Conservation (phyloP, 1,140 invertebrate species). For the Psilanteris sp. region DNA sequence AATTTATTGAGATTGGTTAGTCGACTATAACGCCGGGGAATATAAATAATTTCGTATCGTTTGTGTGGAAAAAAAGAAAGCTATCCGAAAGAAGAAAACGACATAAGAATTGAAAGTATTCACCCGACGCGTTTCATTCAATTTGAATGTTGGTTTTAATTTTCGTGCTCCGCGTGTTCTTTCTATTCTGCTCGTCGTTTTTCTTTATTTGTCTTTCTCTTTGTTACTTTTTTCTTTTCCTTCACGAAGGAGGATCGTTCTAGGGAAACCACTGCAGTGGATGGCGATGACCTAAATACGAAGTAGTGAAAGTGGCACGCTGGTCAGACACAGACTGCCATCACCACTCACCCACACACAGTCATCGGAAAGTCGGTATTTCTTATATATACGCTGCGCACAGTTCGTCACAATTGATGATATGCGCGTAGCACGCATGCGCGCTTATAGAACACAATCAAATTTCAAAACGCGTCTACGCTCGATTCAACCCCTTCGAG, state of each 20-base stretch:
- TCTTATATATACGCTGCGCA: constrained; percentile 43
- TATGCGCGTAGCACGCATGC: too few species aligned
- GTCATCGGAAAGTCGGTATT: constrained; percentile 41
- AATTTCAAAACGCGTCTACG: too few species aligned
- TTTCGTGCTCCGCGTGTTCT: constrained; percentile 46
- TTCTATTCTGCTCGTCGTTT: constrained; percentile 39
- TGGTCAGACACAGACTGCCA: constrained; percentile 73
- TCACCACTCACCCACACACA: constrained; percentile 67
- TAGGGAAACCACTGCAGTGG: constrained; percentile 68
- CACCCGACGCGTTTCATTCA: constrained; percentile 44
- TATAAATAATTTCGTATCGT: constrained; percentile 43
- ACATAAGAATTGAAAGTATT: constrained; percentile 55
- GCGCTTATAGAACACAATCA: too few species aligned
- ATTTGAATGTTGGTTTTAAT: constrained; percentile 59
- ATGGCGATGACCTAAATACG: constrained; percentile 78
- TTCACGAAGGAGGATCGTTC: constrained; percentile 56
- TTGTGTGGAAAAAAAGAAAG: constrained; percentile 60
- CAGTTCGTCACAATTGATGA: constrained; percentile 49
- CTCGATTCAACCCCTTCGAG: too few species aligned
- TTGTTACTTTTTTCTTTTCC: constrained; percentile 50
- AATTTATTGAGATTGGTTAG: constrained; percentile 8
- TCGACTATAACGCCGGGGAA: constrained; percentile 13
- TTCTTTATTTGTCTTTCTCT: constrained; percentile 59
- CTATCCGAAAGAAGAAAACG: constrained; percentile 27
- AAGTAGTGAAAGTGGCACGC: constrained; percentile 79